Base-by-base conservation (phyloP, 2,113 vertebrate genomes). In the Cavia aperea region DNA sequence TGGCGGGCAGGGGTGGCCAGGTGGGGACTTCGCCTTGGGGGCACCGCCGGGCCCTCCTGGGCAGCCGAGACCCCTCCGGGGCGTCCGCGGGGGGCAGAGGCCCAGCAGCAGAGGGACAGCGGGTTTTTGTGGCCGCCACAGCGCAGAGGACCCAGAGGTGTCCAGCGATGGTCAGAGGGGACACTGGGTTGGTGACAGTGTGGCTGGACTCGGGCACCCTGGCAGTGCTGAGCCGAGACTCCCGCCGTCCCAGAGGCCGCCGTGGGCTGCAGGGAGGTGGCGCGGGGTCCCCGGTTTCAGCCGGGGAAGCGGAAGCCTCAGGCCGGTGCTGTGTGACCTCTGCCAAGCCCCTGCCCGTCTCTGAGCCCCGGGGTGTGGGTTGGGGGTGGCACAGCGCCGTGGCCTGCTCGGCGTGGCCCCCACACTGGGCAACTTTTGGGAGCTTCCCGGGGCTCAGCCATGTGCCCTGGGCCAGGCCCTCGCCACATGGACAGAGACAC, bases 191-290 rank as follows among this genome's bases (percentile, higher is more conserved):
- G 29, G 49, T 29, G 79, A 23, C 43, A 16, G 13, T 15, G 39
- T 13, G 5, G 43, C 26, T 23, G 36, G 36, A 16, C 7, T 12
- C 43, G 81, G 81, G 46, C 19, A 23, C 26, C 49, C 49, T 2
- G 60, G 1, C 0, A 11, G 26, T 51, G 62, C 12, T 8, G 5
- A 5, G 43, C 8, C 9, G 0, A 12, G 0, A 23, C 16, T 60
- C 23, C 14, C 4, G 49, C 26, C 8, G 8, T 19, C 62, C 13
- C 58, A 21, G 92, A 92, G 14, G 36, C 94, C 43, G 1, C 0
- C 2, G 7, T 1, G 14, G 70, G 29, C 62, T 0, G 0, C 43
- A 58, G 31, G 7, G 14, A 36, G 77, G 12, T 1, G 49, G 18
- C 11, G 19, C 66, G 56, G 16, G 21, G 3, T 11, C 10, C 26